These are phyloP conservation scores for Chaenodraco wilsoni DNA, from an alignment of 2,797 vertebrate species.

Conservation along the genomic window DNA sequence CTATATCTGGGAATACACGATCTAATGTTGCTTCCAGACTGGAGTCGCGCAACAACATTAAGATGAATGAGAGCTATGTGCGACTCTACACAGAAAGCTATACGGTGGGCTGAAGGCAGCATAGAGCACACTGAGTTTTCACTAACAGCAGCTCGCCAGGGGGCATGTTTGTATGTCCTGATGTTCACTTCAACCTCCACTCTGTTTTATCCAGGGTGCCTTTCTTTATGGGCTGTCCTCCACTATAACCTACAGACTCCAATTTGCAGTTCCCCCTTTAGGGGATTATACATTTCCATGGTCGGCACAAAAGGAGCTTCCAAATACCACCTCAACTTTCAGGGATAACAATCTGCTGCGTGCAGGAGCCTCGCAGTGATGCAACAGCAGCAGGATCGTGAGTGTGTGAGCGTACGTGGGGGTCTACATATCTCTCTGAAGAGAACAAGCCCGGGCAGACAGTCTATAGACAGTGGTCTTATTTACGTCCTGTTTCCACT, in stretches of 20 bases:
- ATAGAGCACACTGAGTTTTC: slow-evolving; percentile 11
- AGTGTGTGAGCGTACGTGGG: slow-evolving; percentile 20
- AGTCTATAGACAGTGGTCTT: slow-evolving; percentile 60
- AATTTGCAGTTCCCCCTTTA: slow-evolving; percentile 56
- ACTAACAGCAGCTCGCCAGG: slow-evolving; percentile 18
- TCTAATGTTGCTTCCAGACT: slow-evolving; percentile 26
- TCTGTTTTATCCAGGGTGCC: slow-evolving; percentile 47
- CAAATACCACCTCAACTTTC: slow-evolving; percentile 53
- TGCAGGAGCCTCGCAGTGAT: slow-evolving; percentile 20
- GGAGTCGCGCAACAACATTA: slow-evolving; percentile 31
- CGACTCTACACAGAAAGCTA: slow-evolving; percentile 9
- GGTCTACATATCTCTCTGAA: slow-evolving; percentile 58
- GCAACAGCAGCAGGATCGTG: slow-evolving; percentile 42
- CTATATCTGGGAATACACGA: slow-evolving; percentile 33
- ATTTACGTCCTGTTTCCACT: slow-evolving; percentile 69
- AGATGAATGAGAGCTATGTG: slow-evolving; percentile 10
- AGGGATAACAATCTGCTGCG: slow-evolving; percentile 35
- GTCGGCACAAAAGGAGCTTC: slow-evolving; percentile 37
- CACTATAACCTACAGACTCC: slow-evolving; percentile 60
- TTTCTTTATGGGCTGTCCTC: slow-evolving; percentile 55
- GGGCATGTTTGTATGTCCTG: slow-evolving; percentile 43
- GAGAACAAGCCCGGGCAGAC: slow-evolving; percentile 56
- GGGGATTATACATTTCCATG: slow-evolving; percentile 45
- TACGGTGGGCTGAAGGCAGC: slow-evolving; percentile 3
- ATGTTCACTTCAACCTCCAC: slow-evolving; percentile 54